Evolutionary conservation across 2,113 vertebrate species (phyloP).

Genomic region (Odobenus rosmarus): DNA sequence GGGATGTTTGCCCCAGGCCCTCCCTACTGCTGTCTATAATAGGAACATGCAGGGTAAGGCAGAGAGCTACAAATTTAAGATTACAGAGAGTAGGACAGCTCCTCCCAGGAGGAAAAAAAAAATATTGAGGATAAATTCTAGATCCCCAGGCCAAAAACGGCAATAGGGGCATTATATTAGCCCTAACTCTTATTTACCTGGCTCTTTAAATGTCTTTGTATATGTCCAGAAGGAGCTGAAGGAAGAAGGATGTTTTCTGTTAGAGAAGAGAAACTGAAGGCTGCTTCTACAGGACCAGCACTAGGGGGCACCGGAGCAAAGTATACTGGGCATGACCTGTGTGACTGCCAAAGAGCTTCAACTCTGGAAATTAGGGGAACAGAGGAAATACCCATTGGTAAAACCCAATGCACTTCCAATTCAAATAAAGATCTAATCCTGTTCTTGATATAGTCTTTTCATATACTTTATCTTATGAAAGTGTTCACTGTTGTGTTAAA

Average conservation of each 20-base stretch:
- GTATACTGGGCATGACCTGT: slow-evolving; percentile 63
- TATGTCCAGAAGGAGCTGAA: slow-evolving; percentile 63
- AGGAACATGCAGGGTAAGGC: slow-evolving; percentile 41
- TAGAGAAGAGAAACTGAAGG: slow-evolving; percentile 66
- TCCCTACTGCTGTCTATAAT: background rate
- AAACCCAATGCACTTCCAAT: slow-evolving; percentile 59
- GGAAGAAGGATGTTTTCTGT: slow-evolving; percentile 66
- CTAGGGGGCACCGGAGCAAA: slow-evolving; percentile 78
- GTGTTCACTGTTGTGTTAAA: slow-evolving; percentile 24
- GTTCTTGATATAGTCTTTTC: background rate
- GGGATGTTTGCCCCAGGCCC: background rate
- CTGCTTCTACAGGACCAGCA: slow-evolving; percentile 69
- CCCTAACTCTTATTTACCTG: slow-evolving; percentile 63
- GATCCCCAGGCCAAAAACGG: slow-evolving; percentile 12
- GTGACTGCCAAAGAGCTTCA: slow-evolving; percentile 58
- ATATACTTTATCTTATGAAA: slow-evolving; percentile 47
- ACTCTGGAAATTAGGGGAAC: slow-evolving; percentile 68
- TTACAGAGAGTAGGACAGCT: slow-evolving; percentile 1
- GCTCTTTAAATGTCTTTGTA: slow-evolving; percentile 68
- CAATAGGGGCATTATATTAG: slow-evolving; percentile 45
- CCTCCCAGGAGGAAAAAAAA: background rate
- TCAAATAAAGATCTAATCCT: slow-evolving; percentile 64
- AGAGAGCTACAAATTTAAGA: slow-evolving; percentile 17
- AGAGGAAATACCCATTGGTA: slow-evolving; percentile 58
- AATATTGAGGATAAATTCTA: slow-evolving; percentile 36